A percentile compares a stretch with the other conserved stretches of the same genome.
These are phyloP conservation scores for Bhutanitis thaidina DNA, from an alignment of 2,888 invertebrate genomes.

Conservation along the genomic window DNA sequence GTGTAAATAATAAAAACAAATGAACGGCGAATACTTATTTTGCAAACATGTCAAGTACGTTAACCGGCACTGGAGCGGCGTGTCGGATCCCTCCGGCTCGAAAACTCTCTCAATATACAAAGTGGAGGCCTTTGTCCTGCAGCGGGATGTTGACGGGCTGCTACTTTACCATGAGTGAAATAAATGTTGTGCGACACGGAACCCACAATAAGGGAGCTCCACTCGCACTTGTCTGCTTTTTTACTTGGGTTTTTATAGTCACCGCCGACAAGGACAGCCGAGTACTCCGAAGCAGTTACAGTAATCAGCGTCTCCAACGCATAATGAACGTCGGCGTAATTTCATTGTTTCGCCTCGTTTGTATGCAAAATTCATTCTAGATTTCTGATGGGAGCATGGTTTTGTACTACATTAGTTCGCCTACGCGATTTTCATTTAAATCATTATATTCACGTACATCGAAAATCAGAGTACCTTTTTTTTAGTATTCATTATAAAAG, in stretches of 20 bases:
- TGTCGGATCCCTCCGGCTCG: too few species aligned
- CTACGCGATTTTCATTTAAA: neutral
- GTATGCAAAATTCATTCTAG: slow-evolving; percentile 49
- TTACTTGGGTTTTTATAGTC: neutral
- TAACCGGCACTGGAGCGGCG: too few species aligned
- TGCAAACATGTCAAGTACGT: too few species aligned
- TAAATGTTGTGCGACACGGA: neutral
- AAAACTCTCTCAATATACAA: too few species aligned
- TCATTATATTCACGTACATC: too few species aligned
- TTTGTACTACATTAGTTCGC: slow-evolving; percentile 21
- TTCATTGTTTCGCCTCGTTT: slow-evolving; percentile 50
- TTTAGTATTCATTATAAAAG: too few species aligned
- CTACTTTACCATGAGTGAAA: too few species aligned
- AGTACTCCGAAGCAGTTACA: slow-evolving; percentile 23
- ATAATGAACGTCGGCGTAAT: slow-evolving; percentile 41
- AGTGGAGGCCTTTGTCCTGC: neutral
- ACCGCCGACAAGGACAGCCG: slow-evolving; percentile 16
- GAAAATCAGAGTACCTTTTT: too few species aligned
- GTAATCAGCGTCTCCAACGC: slow-evolving; percentile 32
- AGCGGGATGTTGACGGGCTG: neutral
- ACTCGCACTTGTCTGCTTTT: slow-evolving; percentile 9
- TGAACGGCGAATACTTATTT: too few species aligned
- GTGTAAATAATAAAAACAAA: too few species aligned
- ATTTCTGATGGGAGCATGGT: slow-evolving; percentile 36
- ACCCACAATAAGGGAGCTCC: neutral